Percentiles rank a stretch among this genome's conserved stretches.
phyloP scores from a whole-genome alignment of 37 sponge, comb jelly and placozoan species.

The Diacarnus erythraeanus region DNA sequence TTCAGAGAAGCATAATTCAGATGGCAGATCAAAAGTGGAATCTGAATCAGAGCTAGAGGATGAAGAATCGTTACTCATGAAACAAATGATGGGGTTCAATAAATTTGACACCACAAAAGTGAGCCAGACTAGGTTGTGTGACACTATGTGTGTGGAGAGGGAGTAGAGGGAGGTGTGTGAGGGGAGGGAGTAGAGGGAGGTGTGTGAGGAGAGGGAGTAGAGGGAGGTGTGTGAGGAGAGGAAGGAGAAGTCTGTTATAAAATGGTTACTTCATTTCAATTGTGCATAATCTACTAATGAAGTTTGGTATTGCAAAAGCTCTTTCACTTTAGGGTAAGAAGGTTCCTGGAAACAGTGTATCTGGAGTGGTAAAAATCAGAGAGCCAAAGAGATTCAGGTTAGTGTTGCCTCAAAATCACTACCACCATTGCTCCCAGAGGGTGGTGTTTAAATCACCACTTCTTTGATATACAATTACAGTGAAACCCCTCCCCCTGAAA shows the following conservation, averaged over 20 bases:
- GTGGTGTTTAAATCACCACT: no score
- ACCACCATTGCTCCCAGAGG: no score
- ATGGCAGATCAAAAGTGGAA: neutral
- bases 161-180: neutral
- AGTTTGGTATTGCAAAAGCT: neutral
- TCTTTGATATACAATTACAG: no score
- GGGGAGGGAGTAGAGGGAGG: neutral
- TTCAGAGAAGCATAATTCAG: neutral
- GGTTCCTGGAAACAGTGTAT: slow-evolving; percentile 60
- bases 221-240: neutral
- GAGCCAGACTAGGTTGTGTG: neutral
- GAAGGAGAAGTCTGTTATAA: neutral
- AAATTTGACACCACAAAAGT: slow-evolving; percentile 88
- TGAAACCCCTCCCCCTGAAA: no score
- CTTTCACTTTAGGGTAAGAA: slow-evolving; percentile 63
- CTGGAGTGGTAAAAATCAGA: slow-evolving; percentile 48
- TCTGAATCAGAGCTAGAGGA: slow-evolving; percentile 25
- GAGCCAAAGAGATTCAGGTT: slow-evolving; percentile 81
- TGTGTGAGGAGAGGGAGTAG: neutral
- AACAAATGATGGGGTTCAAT: slow-evolving; percentile 84
- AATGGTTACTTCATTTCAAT: no score
- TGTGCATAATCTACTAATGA: no score
- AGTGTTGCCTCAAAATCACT: no score
- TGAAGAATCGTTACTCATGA: slow-evolving; percentile 81
- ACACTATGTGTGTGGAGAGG: neutral